Evolutionary conservation across 1,140 invertebrate genomes (phyloP).

Genomic region (Lethrus apterus): DNA sequence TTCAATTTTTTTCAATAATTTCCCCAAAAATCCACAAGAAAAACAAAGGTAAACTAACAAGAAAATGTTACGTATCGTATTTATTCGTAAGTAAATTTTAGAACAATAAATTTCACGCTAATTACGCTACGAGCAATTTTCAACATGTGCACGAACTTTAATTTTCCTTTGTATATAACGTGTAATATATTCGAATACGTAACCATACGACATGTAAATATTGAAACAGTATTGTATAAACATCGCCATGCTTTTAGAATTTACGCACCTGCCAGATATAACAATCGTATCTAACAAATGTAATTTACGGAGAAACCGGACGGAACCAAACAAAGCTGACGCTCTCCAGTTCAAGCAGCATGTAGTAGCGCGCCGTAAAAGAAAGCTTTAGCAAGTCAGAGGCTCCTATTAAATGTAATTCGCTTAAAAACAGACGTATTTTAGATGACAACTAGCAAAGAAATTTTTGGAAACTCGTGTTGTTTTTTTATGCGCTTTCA

Average conservation of each 20-base stretch:
- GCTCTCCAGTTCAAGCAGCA: conserved; percentile 1
- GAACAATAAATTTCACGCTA: no score
- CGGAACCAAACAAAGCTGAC: conserved; percentile 6
- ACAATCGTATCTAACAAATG: conserved; percentile 18
- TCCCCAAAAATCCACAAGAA: no score
- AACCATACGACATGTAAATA: conserved; percentile 15
- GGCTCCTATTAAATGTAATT: conserved; percentile 11
- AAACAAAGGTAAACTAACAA: no score
- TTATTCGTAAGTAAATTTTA: no score
- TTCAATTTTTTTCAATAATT: no score
- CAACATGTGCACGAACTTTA: no score
- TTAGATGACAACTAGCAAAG: conserved; percentile 5
- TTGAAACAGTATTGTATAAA: conserved; percentile 13
- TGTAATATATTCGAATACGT: no score
- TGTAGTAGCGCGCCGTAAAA: conserved; percentile 7
- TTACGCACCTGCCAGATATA: conserved; percentile 20
- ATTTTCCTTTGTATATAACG: no score
- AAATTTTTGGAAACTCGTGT: no score
- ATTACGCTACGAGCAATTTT: no score
- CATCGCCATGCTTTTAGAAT: conserved; percentile 11
- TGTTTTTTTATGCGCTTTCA: no score
- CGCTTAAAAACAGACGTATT: conserved; percentile 9
- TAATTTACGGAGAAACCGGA: conserved; percentile 14
- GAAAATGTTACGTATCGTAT: no score
- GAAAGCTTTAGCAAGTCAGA: conserved; percentile 8